Conservation (phyloP, 2,797 vertebrate species). For the Emydoidea blandingii region DNA sequence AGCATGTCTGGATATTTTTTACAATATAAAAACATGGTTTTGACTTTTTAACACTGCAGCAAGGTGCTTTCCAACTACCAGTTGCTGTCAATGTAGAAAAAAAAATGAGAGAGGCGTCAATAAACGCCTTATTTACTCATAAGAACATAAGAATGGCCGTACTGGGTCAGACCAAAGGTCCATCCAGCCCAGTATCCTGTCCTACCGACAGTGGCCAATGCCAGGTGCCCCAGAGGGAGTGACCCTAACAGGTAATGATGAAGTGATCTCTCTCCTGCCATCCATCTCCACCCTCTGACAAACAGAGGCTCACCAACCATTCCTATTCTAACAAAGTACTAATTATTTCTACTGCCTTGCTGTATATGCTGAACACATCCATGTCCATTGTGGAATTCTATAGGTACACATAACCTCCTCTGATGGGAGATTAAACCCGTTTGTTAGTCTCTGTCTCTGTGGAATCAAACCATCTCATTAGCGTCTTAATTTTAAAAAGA, state of each 20-base stretch:
- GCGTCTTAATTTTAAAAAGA: background rate
- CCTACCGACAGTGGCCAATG: too few relatives aligned
- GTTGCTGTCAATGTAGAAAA: background rate
- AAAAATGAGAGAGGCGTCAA: background rate
- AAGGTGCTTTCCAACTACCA: background rate
- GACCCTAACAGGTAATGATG: too few relatives aligned
- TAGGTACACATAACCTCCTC: background rate
- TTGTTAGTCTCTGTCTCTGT: background rate
- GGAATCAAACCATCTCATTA: background rate
- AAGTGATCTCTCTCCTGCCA: too few relatives aligned
- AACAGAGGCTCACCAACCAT: background rate
- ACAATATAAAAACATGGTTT: background rate
- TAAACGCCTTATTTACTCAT: background rate
- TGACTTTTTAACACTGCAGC: background rate
- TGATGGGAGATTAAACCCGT: background rate
- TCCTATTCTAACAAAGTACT: background rate
- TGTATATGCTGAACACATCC: slow-evolving; percentile 9
- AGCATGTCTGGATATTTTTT: background rate
- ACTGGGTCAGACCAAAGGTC: too few relatives aligned
- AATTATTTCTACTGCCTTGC: slow-evolving; percentile 21
- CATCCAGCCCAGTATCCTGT: too few relatives aligned
- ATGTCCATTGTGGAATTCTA: slow-evolving; percentile 26
- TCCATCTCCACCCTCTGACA: too few relatives aligned
- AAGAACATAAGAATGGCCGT: too few relatives aligned
- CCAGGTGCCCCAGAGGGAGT: too few relatives aligned